Base-by-base conservation (phyloP, 1,140 invertebrate genomes). In the Calephelis virginiensis region DNA sequence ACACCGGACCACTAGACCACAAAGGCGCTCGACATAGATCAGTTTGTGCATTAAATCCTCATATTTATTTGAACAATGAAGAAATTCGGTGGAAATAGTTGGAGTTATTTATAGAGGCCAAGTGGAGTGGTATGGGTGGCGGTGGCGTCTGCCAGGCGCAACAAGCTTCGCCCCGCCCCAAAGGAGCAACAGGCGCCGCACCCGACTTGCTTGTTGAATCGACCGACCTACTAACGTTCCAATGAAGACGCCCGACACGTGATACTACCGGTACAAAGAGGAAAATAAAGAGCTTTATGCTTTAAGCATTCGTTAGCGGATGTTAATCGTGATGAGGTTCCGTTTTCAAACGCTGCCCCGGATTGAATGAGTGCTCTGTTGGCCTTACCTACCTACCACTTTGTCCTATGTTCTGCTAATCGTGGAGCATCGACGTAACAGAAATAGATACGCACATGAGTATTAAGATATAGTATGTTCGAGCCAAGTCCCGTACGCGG, bases 181-280 rank as follows among this genome's bases (percentile, higher is more conserved):
- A 66, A 70, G 77, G 79, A 79, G 84, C 87, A 90, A 88, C 87
- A 87, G 85, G 86, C 85, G 75, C 80, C 78, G 75, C 78, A 68
- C 78, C 82, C 80, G 80, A 78, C 81, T 80, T 82, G 87, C 86
- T 89, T 90, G 88, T 90, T 90, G 88, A 89, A 90, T 89, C 85
- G 86, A 90, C 85, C 86, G 86, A 90, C 86, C 88, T 90, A 89
- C 84, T 89, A 90, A 90, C 81, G 82, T 84, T 77, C 71, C 80
- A 78, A 82, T 79, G 73, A 82, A 83, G 81, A 81, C 77, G 80
- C 72, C 73, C 73, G 76, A 80, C 75, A 77, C 77, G 69, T 75
- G 67, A 84, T 78, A 80, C 72, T 77, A 71, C 73, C 69, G 64
- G 49, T 69, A 56, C 53, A 56, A 17, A 56, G 63, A 13, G 28